Evolutionary conservation across 2,113 vertebrate species (phyloP).

Genomic region (Xenopus tropicalis): DNA sequence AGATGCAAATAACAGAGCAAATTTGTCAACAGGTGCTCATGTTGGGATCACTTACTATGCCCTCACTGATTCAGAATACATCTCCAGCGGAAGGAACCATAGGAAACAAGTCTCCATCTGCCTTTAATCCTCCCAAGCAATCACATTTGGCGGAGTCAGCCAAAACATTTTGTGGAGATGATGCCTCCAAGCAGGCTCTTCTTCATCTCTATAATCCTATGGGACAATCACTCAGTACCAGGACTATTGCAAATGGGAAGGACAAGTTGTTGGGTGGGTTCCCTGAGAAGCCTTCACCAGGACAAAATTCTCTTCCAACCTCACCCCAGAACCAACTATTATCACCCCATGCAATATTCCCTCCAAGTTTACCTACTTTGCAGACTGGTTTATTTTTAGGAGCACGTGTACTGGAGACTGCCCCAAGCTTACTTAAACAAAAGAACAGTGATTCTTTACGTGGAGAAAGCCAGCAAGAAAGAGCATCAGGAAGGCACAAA

Average conservation of each 20-base stretch:
- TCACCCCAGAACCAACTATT: slow-evolving; percentile 21
- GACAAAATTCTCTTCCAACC: slow-evolving; percentile 19
- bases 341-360: slow-evolving; percentile 35
- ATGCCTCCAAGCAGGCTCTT: slow-evolving; percentile 58
- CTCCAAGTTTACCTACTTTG: slow-evolving; percentile 21
- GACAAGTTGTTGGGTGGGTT: slow-evolving; percentile 32
- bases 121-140: slow-evolving; percentile 57
- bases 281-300: slow-evolving; percentile 21
- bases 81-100: slow-evolving; percentile 29
- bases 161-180: slow-evolving; percentile 50
- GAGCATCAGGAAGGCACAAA: slow-evolving; percentile 72
- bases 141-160: slow-evolving; percentile 49
- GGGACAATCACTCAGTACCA: slow-evolving; percentile 52
- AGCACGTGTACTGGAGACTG: slow-evolving; percentile 53
- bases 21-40: slow-evolving; percentile 86
- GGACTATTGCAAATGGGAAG: slow-evolving; percentile 23
- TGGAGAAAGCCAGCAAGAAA: slow-evolving; percentile 65
- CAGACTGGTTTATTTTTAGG: slow-evolving; percentile 35
- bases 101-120: slow-evolving; percentile 61
- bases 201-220: slow-evolving; percentile 62
- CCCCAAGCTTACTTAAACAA: slow-evolving; percentile 57
- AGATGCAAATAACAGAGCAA: slow-evolving; percentile 93
- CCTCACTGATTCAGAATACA: slow-evolving; percentile 37
- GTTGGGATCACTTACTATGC: slow-evolving; percentile 64
- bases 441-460: slow-evolving; percentile 56